phyloP scores from a whole-genome alignment of 2,797 vertebrate genomes.

The Bovichtus variegatus region DNA sequence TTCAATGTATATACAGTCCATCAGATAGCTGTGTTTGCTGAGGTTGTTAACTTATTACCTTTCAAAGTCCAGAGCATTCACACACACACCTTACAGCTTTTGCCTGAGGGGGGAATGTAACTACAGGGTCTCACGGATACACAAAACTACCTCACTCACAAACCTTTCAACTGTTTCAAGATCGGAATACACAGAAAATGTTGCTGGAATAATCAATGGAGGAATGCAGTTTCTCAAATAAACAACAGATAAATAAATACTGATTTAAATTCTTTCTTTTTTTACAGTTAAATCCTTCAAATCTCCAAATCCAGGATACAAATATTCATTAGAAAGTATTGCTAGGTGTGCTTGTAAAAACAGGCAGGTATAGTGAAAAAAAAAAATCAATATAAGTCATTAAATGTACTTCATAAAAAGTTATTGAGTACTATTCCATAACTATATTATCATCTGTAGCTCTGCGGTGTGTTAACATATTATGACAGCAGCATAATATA shows the following conservation, averaged over 20 bases:
- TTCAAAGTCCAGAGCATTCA: neutral
- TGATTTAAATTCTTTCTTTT: neutral
- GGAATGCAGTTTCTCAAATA: neutral
- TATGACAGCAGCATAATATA: neutral
- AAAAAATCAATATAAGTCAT: too few relatives aligned
- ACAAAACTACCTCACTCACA: neutral
- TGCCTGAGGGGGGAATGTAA: neutral
- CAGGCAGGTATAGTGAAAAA: neutral
- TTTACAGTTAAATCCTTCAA: neutral
- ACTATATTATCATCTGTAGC: neutral
- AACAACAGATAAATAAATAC: neutral
- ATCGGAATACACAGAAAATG: neutral
- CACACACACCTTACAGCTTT: conserved; percentile 19
- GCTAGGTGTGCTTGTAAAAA: conserved; percentile 2
- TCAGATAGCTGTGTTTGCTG: conserved; percentile 47
- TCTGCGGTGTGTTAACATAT: neutral
- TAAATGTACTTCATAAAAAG: neutral
- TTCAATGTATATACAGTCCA: neutral
- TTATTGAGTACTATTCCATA: neutral
- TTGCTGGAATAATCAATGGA: neutral
- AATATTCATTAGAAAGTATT: neutral
- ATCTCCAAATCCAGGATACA: neutral
- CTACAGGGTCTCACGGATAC: neutral
- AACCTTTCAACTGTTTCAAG: neutral
- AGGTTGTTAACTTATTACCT: neutral